These are phyloP conservation scores for Oreohelix idahoensis DNA, from an alignment of 1,140 invertebrate genomes.

Conservation along the genomic window DNA sequence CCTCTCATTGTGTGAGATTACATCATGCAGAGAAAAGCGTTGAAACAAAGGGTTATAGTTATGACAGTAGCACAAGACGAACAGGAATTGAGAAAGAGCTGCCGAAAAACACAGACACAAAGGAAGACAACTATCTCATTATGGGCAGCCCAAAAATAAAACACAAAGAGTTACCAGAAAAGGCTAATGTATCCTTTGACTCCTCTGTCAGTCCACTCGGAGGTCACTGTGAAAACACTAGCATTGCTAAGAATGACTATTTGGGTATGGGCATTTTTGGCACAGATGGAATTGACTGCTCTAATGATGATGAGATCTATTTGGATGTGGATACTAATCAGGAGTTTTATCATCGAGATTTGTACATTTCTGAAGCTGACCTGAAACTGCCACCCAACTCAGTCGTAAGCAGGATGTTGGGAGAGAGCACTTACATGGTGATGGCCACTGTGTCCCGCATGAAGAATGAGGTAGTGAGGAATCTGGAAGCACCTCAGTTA, in stretches of 20 bases:
- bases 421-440: conserved; percentile 54
- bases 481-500: conserved; percentile 51
- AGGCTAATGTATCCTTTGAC: conserved; percentile 16
- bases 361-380: conserved; percentile 41
- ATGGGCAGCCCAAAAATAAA: conserved; percentile 57
- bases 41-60: conserved; percentile 13
- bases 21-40: conserved; percentile 8
- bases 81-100: conserved; percentile 8
- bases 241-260: conserved; percentile 48
- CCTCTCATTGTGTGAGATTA: conserved; percentile 39
- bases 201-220: conserved; percentile 12
- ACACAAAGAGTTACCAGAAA: conserved; percentile 12
- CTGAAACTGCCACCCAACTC: neutral
- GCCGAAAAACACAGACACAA: conserved; percentile 18
- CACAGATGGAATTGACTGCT: neutral
- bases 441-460: conserved; percentile 42
- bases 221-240: neutral
- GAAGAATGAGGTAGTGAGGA: conserved; percentile 49
- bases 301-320: conserved; percentile 37
- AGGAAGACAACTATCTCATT: conserved; percentile 57
- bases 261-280: conserved; percentile 55
- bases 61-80: conserved; percentile 24
- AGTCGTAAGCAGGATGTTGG: neutral
- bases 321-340: conserved; percentile 22
- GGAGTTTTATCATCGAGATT: conserved; percentile 15